Base-by-base conservation (phyloP, 2,797 vertebrate genomes). In the Odontamblyopus rebecca region DNA sequence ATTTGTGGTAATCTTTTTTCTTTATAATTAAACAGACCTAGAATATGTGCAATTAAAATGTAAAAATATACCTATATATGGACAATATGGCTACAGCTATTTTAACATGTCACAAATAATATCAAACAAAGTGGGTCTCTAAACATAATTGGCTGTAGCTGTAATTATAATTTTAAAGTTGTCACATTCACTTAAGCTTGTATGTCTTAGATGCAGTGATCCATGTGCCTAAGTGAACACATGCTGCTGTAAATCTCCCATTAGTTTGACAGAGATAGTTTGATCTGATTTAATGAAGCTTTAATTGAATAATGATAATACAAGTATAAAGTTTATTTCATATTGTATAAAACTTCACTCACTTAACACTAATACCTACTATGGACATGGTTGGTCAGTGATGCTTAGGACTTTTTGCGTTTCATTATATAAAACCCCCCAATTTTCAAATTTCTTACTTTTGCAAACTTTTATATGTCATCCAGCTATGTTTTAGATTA, bases 311-410 rank as follows among this genome's bases (percentile, higher is more conserved):
- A 65, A 69, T 51, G 6, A 38, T 38, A 65, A 71, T 29, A 9
- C 73, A 74, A 72, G 73, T 68, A 61, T 1, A 38, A 51, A n/a
- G 64, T 41, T 44, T 56, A 44, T 70, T 44, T 70, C 74, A 75
- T 67, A 56, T 61, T 38, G 29, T 66, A 50, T 50, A 50, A 23
- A 2, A 16, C 18, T 61, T 67, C 63, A 2, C 8, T 38, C 35
- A 38, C 9, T n/a, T 77, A 66, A 70, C 73, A 64, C 48, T 35
- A 67, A 73, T 68, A 71, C 59, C 16, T 38, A 38, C 35, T 38
- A 38, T 9, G 32, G 32, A 35, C 32, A 35, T 35, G 32, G 32
- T 35, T 35, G 5, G 35, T 38, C 35, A 38, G 35, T 38, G 2
- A 38, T 38, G 35, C 35, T 8, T 9, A 8, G 7, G 2, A 38